phyloP scores from a whole-genome alignment of 2,797 vertebrate species.

The Otolemur crassicaudatus region DNA sequence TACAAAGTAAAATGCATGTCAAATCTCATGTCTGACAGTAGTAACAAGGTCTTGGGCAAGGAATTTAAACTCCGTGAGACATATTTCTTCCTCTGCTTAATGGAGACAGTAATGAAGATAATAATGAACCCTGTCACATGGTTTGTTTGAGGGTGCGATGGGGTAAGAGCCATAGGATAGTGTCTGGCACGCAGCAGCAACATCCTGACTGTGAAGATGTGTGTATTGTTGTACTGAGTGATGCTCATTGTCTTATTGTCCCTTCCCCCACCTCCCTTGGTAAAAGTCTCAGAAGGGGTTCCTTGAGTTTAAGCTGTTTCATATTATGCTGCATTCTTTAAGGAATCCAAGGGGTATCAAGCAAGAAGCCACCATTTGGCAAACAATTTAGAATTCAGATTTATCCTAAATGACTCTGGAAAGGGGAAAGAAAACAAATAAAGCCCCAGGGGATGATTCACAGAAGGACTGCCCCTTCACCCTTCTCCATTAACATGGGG shows the following conservation, averaged over 20 bases:
- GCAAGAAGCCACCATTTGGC: not conserved
- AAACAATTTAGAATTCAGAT: slow-evolving; percentile 32
- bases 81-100: not conserved
- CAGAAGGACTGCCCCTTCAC: not conserved
- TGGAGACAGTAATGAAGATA: not conserved
- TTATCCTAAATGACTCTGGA: slow-evolving; percentile 23
- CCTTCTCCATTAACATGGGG: not conserved
- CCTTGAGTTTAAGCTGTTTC: not conserved
- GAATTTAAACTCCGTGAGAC: not conserved
- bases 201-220: not conserved
- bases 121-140: not conserved
- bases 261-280: not conserved
- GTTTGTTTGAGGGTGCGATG: not conserved
- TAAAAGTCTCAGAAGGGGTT: not conserved
- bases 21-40: not conserved
- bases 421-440: slow-evolving; percentile 5
- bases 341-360: not conserved
- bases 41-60: not conserved
- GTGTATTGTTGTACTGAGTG: not conserved
- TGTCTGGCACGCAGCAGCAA: not conserved
- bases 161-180: not conserved
- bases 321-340: not conserved
- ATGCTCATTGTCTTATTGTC: not conserved
- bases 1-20: not conserved
- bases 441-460: not conserved